Evolutionary conservation across 2,888 invertebrate genomes (phyloP).

Genomic region (Ariolimax columbianus): DNA sequence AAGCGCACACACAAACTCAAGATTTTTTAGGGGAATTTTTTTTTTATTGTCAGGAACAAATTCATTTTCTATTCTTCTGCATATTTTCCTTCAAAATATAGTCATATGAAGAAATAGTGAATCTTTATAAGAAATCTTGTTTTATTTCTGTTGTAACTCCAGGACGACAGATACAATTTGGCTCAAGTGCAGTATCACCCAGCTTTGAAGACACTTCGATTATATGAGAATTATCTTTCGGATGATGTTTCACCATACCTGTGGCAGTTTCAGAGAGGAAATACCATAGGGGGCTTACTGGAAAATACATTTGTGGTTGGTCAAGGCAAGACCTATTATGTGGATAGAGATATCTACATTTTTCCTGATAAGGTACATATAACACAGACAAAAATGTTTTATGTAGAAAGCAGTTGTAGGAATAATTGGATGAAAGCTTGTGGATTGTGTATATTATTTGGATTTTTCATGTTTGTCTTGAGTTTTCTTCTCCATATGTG

Average conservation of each 20-base stretch:
- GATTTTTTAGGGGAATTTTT: too few relatives aligned
- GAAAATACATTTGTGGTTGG: constrained; percentile 59
- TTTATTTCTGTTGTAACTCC: neutral
- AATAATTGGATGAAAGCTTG: too few relatives aligned
- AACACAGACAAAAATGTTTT: too few relatives aligned
- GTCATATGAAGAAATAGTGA: too few relatives aligned
- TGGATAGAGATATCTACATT: constrained; percentile 95
- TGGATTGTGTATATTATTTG: too few relatives aligned
- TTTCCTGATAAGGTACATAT: constrained; percentile 86
- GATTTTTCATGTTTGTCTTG: too few relatives aligned
- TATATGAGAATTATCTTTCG: constrained; percentile 90
- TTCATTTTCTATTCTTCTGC: too few relatives aligned
- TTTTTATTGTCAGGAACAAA: neutral
- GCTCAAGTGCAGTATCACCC: constrained; percentile 95
- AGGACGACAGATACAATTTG: constrained; percentile 86
- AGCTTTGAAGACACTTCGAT: constrained; percentile 91
- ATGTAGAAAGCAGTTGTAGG: too few relatives aligned
- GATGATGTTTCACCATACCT: constrained; percentile 89
- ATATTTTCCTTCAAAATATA: too few relatives aligned
- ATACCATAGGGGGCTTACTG: constrained; percentile 73
- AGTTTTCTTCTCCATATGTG: too few relatives aligned
- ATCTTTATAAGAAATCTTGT: neutral
- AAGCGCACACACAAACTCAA: too few relatives aligned
- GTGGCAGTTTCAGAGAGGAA: constrained; percentile 80
- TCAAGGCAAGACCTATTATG: constrained; percentile 83